Percentiles rank a stretch among this genome's conserved stretches.
These are phyloP conservation scores for Rhinoptilus africanus DNA, from an alignment of 2,113 vertebrate species.

Conservation along the genomic window DNA sequence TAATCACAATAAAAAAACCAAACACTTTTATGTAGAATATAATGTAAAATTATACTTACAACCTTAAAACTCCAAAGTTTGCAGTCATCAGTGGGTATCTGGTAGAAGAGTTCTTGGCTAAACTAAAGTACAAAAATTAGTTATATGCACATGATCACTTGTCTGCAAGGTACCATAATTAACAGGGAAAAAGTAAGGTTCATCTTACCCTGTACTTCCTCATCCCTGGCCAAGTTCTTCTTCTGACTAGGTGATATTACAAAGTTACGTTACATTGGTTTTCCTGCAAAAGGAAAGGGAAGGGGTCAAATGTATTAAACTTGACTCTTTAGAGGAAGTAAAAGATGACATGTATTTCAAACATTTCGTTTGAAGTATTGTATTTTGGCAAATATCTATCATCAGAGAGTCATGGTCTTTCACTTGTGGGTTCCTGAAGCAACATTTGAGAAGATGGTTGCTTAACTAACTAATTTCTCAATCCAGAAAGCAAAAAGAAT, in stretches of 20 bases:
- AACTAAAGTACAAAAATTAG: neutral
- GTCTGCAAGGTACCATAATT: neutral
- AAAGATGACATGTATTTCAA: neutral
- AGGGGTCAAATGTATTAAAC: neutral
- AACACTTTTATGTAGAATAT: neutral
- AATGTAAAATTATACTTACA: constrained; percentile 75
- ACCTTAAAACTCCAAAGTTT: constrained; percentile 84
- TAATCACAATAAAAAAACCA: neutral
- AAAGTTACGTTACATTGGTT: neutral
- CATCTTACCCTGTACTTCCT: neutral
- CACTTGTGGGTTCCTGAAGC: neutral
- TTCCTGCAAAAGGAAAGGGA: neutral
- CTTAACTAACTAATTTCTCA: neutral
- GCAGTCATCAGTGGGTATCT: constrained; percentile 86
- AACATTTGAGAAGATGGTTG: neutral
- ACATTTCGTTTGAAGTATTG: neutral
- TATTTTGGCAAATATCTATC: neutral
- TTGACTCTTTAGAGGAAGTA: neutral
- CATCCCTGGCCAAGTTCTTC: neutral
- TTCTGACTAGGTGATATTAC: neutral
- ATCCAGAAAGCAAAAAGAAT: neutral
- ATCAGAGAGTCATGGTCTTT: neutral
- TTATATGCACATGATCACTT: neutral
- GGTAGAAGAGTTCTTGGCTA: constrained; percentile 88
- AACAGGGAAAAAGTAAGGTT: neutral